phyloP scores from a whole-genome alignment of 1,140 invertebrate species.

The Papilio helenus region DNA sequence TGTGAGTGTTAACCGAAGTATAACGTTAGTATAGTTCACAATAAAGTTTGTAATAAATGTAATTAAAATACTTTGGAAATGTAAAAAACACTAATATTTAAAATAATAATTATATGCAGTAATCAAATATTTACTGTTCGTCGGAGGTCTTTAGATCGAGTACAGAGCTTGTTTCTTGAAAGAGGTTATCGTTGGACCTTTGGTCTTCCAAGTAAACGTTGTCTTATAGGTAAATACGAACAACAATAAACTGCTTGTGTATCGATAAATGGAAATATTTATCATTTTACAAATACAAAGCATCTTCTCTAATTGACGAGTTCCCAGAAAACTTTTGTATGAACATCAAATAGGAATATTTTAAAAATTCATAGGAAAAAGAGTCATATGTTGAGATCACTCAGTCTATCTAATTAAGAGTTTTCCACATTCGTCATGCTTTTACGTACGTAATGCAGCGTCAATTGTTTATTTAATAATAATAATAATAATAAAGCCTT shows the following conservation, averaged over 20 bases:
- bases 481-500: too few species aligned
- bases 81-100: not conserved
- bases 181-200: constrained; percentile 34
- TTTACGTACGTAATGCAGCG: too few species aligned
- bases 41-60: not conserved
- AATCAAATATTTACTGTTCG: not conserved
- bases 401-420: too few species aligned
- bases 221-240: constrained; percentile 26
- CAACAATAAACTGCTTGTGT: not conserved
- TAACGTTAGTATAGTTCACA: not conserved
- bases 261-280: not conserved
- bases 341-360: too few species aligned
- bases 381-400: too few species aligned
- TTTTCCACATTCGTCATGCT: too few species aligned
- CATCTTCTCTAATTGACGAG: too few species aligned
- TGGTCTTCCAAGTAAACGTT: constrained; percentile 16
- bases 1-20: not conserved
- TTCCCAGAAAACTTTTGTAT: too few species aligned
- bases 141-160: not conserved
- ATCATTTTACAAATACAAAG: not conserved
- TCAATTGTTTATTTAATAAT: too few species aligned
- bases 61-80: not conserved
- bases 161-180: constrained; percentile 20
- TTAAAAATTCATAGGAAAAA: too few species aligned
- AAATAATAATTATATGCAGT: not conserved